Evolutionary conservation across 1,140 invertebrate genomes (phyloP).

Genomic region (Meloidogyne floridensis): DNA sequence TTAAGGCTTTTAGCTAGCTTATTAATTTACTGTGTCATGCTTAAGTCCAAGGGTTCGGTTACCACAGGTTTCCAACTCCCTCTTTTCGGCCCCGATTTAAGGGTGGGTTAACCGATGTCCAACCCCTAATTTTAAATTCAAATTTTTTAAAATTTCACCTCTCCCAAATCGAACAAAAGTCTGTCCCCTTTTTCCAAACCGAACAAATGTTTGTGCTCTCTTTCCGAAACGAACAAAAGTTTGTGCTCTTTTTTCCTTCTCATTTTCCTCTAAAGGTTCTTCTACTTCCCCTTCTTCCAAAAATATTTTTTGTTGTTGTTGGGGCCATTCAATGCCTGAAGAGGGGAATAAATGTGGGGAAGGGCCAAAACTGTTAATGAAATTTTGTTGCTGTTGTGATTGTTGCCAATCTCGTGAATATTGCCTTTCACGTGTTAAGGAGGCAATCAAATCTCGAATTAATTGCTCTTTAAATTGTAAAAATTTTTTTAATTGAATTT

Average conservation of each 20-base stretch:
- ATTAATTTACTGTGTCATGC: too few species aligned
- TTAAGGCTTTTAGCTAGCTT: too few species aligned
- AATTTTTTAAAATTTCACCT: background rate
- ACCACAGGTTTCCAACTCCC: too few species aligned
- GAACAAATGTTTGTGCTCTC: constrained; percentile 56
- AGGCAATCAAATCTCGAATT: background rate
- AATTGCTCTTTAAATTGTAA: background rate
- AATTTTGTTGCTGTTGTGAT: background rate
- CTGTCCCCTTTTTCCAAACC: constrained; percentile 57
- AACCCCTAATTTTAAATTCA: too few species aligned
- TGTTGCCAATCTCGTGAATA: too few species aligned
- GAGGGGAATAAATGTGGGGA: background rate
- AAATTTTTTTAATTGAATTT: background rate
- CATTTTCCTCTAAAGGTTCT: background rate
- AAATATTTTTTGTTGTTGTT: background rate
- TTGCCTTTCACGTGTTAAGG: background rate
- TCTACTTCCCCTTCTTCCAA: background rate
- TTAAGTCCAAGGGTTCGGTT: too few species aligned
- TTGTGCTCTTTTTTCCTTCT: constrained; percentile 23
- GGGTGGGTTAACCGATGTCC: too few species aligned
- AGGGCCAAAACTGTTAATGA: background rate
- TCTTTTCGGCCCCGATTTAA: too few species aligned
- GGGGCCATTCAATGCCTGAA: background rate
- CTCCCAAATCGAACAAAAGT: constrained; percentile 39
- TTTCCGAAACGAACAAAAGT: constrained; percentile 37